These are phyloP conservation scores for Crypturellus undulatus DNA, from an alignment of 2,113 vertebrate species.

Conservation along the genomic window DNA sequence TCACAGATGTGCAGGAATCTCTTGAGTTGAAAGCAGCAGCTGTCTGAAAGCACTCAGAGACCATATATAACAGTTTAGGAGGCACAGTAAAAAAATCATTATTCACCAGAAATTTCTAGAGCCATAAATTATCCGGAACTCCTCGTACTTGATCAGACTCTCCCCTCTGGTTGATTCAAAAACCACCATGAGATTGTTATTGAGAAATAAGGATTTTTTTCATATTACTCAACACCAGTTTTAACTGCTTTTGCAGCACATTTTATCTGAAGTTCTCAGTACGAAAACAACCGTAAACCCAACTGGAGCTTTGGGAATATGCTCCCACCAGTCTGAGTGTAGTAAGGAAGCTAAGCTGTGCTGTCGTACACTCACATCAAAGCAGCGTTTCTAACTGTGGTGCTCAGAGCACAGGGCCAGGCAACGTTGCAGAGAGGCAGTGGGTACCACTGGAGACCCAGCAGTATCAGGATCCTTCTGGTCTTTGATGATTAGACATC, in stretches of 20 bases:
- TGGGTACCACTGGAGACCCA: not conserved
- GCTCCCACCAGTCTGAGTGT: not conserved
- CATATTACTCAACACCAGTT: not conserved
- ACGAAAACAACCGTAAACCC: not conserved
- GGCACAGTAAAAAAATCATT: not conserved
- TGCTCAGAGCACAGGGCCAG: not conserved
- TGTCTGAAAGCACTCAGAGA: not conserved
- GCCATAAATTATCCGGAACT: not conserved
- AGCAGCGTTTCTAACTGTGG: not conserved
- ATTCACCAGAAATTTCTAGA: not conserved
- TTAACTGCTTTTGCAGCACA: not conserved
- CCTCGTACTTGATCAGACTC: not conserved
- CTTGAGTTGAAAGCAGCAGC: not conserved
- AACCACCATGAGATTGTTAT: not conserved
- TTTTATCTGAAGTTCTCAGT: not conserved
- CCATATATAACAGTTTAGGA: not conserved
- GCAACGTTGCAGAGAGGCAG: not conserved
- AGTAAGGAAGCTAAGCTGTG: not conserved
- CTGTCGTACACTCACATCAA: not conserved
- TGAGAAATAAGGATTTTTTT: not conserved
- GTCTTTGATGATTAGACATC: not conserved
- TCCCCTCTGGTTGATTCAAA: not conserved
- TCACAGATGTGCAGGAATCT: not conserved
- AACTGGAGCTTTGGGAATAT: not conserved
- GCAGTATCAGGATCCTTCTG: not conserved